Conservation (phyloP, 2,113 vertebrate genomes). For the Ptyas mucosa region DNA sequence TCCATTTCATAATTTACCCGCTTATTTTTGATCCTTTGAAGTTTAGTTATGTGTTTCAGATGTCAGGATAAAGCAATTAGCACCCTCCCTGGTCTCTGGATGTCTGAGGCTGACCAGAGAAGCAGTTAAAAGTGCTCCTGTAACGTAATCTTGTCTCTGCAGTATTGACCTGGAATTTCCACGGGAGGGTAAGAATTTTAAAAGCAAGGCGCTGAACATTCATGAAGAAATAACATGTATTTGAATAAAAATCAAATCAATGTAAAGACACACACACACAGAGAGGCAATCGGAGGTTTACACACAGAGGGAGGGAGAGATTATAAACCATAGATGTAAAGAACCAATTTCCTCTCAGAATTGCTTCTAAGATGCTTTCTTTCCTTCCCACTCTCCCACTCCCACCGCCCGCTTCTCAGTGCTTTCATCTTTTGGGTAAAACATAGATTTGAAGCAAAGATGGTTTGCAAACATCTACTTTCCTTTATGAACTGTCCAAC, state of each 20-base stretch:
- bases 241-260: neutral
- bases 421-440: neutral
- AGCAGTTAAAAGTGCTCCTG: slow-evolving; percentile 25
- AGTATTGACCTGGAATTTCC: slow-evolving; percentile 9
- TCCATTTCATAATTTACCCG: slow-evolving; percentile 39
- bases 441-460: neutral
- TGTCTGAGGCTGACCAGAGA: slow-evolving; percentile 19
- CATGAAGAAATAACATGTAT: neutral
- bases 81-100: slow-evolving; percentile 41
- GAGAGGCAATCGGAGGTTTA: neutral
- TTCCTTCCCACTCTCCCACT: too few relatives aligned
- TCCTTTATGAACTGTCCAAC: neutral
- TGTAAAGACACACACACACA: neutral
- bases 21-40: slow-evolving; percentile 50
- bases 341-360: too few relatives aligned
- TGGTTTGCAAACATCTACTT: neutral
- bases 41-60: slow-evolving; percentile 34
- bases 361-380: too few relatives aligned
- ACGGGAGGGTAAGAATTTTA: neutral
- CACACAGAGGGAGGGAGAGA: neutral
- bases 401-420: neutral
- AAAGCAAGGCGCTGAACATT: neutral
- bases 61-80: slow-evolving; percentile 62
- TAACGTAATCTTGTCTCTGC: slow-evolving; percentile 39
- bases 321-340: neutral